Conservation (phyloP, 1,140 invertebrate species). For the Aphaenogaster rudis region DNA sequence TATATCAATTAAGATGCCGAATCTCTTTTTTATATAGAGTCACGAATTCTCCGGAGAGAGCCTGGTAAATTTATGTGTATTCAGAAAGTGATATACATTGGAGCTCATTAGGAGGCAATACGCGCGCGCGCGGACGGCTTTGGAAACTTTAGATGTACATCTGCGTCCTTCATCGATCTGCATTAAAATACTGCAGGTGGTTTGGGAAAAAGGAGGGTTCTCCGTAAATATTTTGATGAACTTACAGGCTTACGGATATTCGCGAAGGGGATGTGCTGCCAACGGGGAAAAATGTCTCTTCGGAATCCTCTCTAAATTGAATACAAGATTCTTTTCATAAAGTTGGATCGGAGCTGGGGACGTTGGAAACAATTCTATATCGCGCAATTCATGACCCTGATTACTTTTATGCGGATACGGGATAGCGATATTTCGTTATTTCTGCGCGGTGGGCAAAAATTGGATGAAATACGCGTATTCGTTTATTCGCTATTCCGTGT, state of each 20-base stretch:
- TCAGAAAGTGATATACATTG: slow-evolving; percentile 48
- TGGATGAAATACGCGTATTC: slow-evolving; percentile 10
- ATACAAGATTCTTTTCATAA: slow-evolving; percentile 74
- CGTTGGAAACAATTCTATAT: slow-evolving; percentile 27
- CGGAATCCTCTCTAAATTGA: slow-evolving; percentile 75
- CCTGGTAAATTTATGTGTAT: slow-evolving; percentile 34
- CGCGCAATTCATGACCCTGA: slow-evolving; percentile 48
- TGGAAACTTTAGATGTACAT: slow-evolving; percentile 65
- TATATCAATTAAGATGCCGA: slow-evolving; percentile 48
- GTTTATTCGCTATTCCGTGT: slow-evolving; percentile 44
- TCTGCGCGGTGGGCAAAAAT: not conserved
- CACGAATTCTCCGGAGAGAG: not conserved
- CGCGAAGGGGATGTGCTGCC: slow-evolving; percentile 50
- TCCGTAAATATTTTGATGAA: slow-evolving; percentile 75
- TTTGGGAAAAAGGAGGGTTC: slow-evolving; percentile 57
- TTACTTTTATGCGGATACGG: slow-evolving; percentile 1
- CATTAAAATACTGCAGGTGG: slow-evolving; percentile 69
- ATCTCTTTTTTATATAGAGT: not conserved
- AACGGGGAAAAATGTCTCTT: slow-evolving; percentile 61
- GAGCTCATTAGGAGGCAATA: slow-evolving; percentile 46
- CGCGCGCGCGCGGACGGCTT: slow-evolving; percentile 31
- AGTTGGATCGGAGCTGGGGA: slow-evolving; percentile 52
- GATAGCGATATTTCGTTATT: slow-evolving; percentile 24
- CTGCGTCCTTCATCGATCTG: slow-evolving; percentile 71
- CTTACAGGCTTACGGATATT: slow-evolving; percentile 70